A percentile compares a stretch with the other conserved stretches of the same genome.
Evolutionary conservation across 2,888 invertebrate species (phyloP).

Genomic region (Dinocampus coccinellae): DNA sequence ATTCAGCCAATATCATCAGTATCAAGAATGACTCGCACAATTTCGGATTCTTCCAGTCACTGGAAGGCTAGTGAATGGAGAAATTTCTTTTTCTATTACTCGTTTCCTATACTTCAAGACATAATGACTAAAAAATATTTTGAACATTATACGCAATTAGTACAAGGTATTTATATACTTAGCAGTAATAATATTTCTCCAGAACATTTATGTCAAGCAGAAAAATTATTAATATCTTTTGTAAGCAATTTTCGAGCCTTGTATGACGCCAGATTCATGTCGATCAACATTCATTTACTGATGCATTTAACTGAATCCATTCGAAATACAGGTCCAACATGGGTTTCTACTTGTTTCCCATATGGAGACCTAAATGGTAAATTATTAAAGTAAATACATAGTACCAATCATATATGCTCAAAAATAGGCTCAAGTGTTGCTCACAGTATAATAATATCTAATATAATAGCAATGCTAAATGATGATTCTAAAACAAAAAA

Average conservation of each 20-base stretch:
- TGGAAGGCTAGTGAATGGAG: no score
- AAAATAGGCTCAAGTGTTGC: neutral
- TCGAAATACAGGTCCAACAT: neutral
- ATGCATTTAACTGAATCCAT: neutral
- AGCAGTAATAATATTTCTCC: neutral
- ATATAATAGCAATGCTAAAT: no score
- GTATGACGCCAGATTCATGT: constrained; percentile 14
- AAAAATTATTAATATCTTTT: neutral
- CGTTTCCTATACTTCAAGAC: neutral
- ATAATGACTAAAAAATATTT: neutral
- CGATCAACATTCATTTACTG: constrained; percentile 14
- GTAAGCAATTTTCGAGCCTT: constrained; percentile 6
- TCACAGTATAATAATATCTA: no score
- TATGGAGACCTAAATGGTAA: neutral
- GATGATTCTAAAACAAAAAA: no score
- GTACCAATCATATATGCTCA: neutral
- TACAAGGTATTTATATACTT: neutral
- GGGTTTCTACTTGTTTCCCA: neutral
- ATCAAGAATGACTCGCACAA: no score
- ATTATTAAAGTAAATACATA: neutral
- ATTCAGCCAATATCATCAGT: no score
- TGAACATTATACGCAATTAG: neutral
- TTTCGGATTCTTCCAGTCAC: no score
- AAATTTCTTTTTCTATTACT: neutral
- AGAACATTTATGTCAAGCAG: neutral